Evolutionary conservation across 2,113 vertebrate species (phyloP).

Genomic region (Zootoca vivipara): DNA sequence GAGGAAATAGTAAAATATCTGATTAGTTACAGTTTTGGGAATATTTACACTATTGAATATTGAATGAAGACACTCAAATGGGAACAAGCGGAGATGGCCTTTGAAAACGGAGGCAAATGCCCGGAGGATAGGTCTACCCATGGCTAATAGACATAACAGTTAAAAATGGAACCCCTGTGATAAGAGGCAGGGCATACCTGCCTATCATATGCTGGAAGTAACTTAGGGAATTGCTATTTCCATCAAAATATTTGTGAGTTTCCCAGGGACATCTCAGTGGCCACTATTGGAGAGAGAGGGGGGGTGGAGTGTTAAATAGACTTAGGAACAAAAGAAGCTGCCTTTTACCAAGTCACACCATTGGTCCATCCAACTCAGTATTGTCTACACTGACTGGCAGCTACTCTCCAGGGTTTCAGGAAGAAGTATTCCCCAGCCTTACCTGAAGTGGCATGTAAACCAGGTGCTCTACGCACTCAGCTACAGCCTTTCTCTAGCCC

Average conservation of each 20-base stretch:
- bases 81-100: background rate
- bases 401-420: no score
- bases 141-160: background rate
- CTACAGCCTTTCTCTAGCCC: no score
- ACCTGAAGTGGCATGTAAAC: no score
- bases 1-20: constrained; percentile 34
- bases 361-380: no score
- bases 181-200: background rate
- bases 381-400: no score
- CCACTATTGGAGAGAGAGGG: background rate
- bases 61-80: constrained; percentile 25
- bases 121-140: no score
- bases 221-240: background rate
- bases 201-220: background rate
- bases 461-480: no score
- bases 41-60: background rate
- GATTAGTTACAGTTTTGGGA: constrained; percentile 39
- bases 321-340: no score
- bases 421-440: no score
- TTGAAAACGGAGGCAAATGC: background rate
- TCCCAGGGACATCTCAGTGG: background rate
- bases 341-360: no score
- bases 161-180: background rate
- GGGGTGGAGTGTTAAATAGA: background rate
- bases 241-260: background rate